These are phyloP conservation scores for Nomada flava DNA, from an alignment of 2,888 invertebrate species.

Conservation along the genomic window DNA sequence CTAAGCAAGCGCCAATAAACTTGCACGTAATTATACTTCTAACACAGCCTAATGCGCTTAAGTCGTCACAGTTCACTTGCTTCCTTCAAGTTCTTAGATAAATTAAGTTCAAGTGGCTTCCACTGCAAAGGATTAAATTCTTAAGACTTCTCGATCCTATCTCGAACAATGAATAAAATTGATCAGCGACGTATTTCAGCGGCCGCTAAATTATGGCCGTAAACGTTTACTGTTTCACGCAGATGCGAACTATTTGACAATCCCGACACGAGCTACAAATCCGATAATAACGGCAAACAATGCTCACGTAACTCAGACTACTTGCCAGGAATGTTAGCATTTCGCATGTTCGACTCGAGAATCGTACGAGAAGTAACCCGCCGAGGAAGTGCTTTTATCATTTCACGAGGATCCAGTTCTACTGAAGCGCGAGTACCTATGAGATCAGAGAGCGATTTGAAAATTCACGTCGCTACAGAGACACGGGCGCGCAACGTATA, in stretches of 20 bases:
- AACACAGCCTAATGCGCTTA: too few species aligned
- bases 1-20: too few species aligned
- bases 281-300: not conserved
- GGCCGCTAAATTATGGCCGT: not conserved
- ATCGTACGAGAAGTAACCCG: constrained; percentile 11
- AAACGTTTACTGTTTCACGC: not conserved
- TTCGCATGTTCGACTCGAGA: not conserved
- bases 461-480: constrained; percentile 32
- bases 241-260: not conserved
- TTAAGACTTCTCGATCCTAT: too few species aligned
- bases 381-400: constrained; percentile 5
- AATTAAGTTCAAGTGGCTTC: too few species aligned
- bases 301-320: not conserved
- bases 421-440: constrained; percentile 19
- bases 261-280: not conserved
- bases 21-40: too few species aligned
- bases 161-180: not conserved
- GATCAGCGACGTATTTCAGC: not conserved
- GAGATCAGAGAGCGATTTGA: constrained; percentile 53
- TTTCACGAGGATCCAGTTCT: constrained; percentile 21
- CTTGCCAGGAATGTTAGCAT: not conserved
- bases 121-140: too few species aligned
- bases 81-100: too few species aligned
- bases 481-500: constrained; percentile 22
- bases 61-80: too few species aligned